phyloP scores from a whole-genome alignment of 2,888 invertebrate genomes.

The Agrochola litura region DNA sequence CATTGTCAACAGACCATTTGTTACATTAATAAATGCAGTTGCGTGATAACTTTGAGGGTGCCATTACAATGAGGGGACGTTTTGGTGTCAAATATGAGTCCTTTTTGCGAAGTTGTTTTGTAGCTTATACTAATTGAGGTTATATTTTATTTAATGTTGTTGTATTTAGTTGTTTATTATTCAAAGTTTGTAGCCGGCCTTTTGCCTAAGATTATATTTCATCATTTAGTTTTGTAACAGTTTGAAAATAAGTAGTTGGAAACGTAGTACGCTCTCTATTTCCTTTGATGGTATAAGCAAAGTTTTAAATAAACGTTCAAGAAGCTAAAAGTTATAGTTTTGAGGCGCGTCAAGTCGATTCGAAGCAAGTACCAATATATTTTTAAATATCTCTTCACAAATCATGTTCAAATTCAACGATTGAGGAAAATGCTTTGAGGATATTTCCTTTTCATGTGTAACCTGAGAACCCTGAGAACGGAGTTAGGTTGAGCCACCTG shows the following conservation, averaged over 20 bases:
- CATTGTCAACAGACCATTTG: slow-evolving; percentile 62
- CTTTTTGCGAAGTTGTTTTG: slow-evolving; percentile 23
- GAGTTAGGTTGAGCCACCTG: slow-evolving; percentile 34
- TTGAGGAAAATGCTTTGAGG: slow-evolving; percentile 53
- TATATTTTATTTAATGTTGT: slow-evolving; percentile 30
- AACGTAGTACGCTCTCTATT: slow-evolving; percentile 7
- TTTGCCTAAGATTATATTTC: slow-evolving; percentile 17
- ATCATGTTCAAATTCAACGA: slow-evolving; percentile 35
- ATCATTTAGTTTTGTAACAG: slow-evolving; percentile 20
- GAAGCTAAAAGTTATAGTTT: slow-evolving; percentile 21
- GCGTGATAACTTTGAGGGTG: slow-evolving; percentile 52
- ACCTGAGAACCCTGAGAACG: slow-evolving; percentile 34
- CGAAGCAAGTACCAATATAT: slow-evolving; percentile 4
- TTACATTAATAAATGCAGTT: slow-evolving; percentile 60
- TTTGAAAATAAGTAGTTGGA: slow-evolving; percentile 15
- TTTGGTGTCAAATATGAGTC: slow-evolving; percentile 30
- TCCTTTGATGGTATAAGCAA: slow-evolving; percentile 28
- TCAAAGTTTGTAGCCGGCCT: background rate
- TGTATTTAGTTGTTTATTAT: slow-evolving; percentile 18
- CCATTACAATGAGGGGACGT: slow-evolving; percentile 17
- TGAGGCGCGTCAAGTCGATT: slow-evolving; percentile 12
- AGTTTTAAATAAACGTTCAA: slow-evolving; percentile 39
- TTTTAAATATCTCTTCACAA: slow-evolving; percentile 22
- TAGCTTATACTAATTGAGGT: slow-evolving; percentile 30
- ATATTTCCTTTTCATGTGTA: slow-evolving; percentile 35